Base-by-base conservation (phyloP, 2,113 vertebrate genomes). In the Sander vitreus region DNA sequence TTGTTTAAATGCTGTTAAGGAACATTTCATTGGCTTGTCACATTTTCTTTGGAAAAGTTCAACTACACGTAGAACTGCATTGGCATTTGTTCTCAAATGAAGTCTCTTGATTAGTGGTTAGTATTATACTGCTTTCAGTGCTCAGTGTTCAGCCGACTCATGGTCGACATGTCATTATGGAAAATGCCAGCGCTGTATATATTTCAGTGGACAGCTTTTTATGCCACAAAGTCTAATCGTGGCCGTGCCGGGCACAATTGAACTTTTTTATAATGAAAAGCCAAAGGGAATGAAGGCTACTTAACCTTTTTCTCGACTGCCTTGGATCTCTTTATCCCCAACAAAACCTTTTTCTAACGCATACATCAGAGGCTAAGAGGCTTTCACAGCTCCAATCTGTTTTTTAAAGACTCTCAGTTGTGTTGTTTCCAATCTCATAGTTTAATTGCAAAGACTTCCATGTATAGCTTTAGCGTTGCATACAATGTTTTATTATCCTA, bases 161-260 rank as follows among this genome's bases (percentile, higher is more conserved):
- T 45, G 19, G 36, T 51, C 65, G 7, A 4, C 58, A 1, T 25
- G 6, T 62, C 76, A 76, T 71, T 30, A 23, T 43, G 27, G 77
- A 59, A 86, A 86, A 86, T 74, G 77, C 60, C 84, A 78, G 57
- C 5, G 4, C 16, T 76, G 54, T 83, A 60, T 85, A 80, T 50
- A 73, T 85, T 77, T 76, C 72, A 55, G 45, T 33, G 33, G 33
- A 33, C 33, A 33, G 33, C 71, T 68, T 85, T 83, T 85, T 74
- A 78, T 63, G 70, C 74, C 77, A 47, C 0, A 16, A 10, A 23
- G 30, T 39, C 36, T 55, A 65, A 33, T 33, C 33, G 6, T 6
- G 33, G 33, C 33, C 6, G 33, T 33, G 33, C 33, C 33, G 6
- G 36, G 36, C 59, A 15, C 72, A 54, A 36, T 48, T 74, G 55